Evolutionary conservation across 2,113 vertebrate genomes (phyloP), one percentile per base, ranked within the genome.

Genomic region (Malurus alboscapulatus): DNA sequence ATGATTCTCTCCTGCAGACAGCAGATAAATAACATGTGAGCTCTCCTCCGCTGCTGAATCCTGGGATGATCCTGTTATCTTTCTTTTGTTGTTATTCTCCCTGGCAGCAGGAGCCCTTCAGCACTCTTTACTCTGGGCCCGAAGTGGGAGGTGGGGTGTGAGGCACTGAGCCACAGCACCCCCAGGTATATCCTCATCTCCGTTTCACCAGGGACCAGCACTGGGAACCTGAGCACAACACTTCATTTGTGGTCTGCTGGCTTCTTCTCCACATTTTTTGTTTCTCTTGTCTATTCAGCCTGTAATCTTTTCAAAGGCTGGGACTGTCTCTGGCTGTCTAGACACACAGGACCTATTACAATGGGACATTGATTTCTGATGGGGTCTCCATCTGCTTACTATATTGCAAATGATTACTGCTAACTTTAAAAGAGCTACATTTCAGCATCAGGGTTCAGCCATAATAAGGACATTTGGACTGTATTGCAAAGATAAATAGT

Each of bases 241-340:
- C 84, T 91, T 87, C 87, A 59, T 93, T 87, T 93, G 87, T 95
- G 94, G 87, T 93, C 82, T 92, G 91, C 82, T 94, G 94, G 93
- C 92, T 94, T 94, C 81, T 94, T 94, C 91, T 94, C 84, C 87
- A 77, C 75, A 63, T 76, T 87, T 90, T 96, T 96, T 95, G 78
- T 92, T 86, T 93, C 81, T 93, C 91, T 96, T 95, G 81, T 96
- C 91, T 95, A 94, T 95, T 96, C 93, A 96, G 87, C 44, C 42
- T 55, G 59, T 91, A 94, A 91, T 91, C 93, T 85, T 94, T 96
- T 95, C 93, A 96, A 92, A 93, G 89, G 51, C 87, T 87, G 71
- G 71, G 78, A 55, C 91, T 92, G 95, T 94, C 91, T 95, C 93
- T 94, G 67, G 1, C 91, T 93, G 92, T 96, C 91, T 95, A 95